phyloP scores from a whole-genome alignment of 2,797 vertebrate genomes.

The Yasuhikotakia modesta region DNA sequence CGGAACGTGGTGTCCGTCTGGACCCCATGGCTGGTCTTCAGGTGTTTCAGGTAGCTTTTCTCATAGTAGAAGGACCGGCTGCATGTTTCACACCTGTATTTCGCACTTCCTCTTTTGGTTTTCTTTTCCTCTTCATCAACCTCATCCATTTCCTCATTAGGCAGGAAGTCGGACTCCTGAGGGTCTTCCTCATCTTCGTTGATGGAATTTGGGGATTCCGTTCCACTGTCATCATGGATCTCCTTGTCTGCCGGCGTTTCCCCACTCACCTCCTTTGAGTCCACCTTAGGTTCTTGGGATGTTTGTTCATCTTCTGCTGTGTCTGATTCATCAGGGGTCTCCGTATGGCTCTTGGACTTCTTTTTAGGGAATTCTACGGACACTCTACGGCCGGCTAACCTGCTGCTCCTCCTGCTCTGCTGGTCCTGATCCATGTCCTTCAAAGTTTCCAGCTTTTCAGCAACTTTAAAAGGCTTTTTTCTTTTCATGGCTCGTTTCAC shows the following conservation, averaged over 20 bases:
- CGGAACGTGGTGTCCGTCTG: slow-evolving; percentile 83
- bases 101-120: slow-evolving; percentile 65
- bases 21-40: slow-evolving; percentile 84
- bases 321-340: slow-evolving; percentile 47
- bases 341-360: slow-evolving; percentile 76
- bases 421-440: slow-evolving; percentile 70
- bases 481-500: slow-evolving; percentile 53
- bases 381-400: slow-evolving; percentile 78
- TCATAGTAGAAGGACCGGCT: slow-evolving; percentile 91
- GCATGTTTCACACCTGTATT: slow-evolving; percentile 86
- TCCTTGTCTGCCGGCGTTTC: slow-evolving; percentile 31
- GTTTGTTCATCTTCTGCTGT: not conserved
- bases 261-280: not conserved
- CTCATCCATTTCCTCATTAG: slow-evolving; percentile 32
- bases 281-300: not conserved
- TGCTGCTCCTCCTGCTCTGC: slow-evolving; percentile 73
- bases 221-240: slow-evolving; percentile 33
- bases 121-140: slow-evolving; percentile 51
- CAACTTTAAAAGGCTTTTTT: slow-evolving; percentile 50
- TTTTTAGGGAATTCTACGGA: slow-evolving; percentile 81
- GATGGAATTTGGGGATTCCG: slow-evolving; percentile 23
- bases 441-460: slow-evolving; percentile 54
- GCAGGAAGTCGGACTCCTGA: slow-evolving; percentile 22
- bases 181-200: slow-evolving; percentile 22
- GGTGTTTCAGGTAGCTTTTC: slow-evolving; percentile 92